These are phyloP conservation scores for Lutraria lutraria DNA, from an alignment of 2,888 invertebrate species.

Conservation along the genomic window DNA sequence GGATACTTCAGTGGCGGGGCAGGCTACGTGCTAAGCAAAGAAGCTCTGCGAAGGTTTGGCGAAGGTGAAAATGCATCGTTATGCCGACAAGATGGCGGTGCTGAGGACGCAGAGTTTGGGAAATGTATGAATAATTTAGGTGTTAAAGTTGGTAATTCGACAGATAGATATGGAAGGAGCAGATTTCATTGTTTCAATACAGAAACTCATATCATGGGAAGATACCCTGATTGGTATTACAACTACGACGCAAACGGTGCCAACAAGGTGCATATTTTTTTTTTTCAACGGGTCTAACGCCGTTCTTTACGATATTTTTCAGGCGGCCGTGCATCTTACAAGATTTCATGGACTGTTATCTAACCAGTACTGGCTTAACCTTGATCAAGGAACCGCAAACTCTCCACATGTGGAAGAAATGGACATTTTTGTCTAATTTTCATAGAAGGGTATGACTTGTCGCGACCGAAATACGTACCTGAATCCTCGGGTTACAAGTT, in stretches of 20 bases:
- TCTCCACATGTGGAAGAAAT: neutral
- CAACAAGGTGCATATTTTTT: slow-evolving; percentile 73
- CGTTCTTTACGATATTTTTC: neutral
- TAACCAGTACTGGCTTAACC: too few species aligned
- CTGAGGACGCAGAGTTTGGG: slow-evolving; percentile 84
- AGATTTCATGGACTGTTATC: neutral
- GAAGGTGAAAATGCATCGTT: slow-evolving; percentile 85
- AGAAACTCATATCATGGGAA: slow-evolving; percentile 79
- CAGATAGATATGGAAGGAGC: slow-evolving; percentile 80
- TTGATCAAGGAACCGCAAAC: neutral
- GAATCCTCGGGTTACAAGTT: too few species aligned
- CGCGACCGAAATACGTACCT: too few species aligned
- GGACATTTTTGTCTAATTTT: neutral
- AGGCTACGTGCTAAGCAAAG: slow-evolving; percentile 96
- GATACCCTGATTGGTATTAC: slow-evolving; percentile 83
- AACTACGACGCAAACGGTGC: slow-evolving; percentile 81
- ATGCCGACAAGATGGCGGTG: slow-evolving; percentile 78
- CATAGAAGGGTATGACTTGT: neutral
- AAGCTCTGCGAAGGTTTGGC: slow-evolving; percentile 92
- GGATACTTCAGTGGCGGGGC: slow-evolving; percentile 88
- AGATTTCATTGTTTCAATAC: slow-evolving; percentile 85
- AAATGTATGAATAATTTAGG: slow-evolving; percentile 82
- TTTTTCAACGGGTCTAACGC: neutral
- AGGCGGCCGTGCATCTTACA: neutral
- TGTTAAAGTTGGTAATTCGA: slow-evolving; percentile 79